These are phyloP conservation scores for Channa argus DNA, from an alignment of 2,113 vertebrate species.

Conservation along the genomic window DNA sequence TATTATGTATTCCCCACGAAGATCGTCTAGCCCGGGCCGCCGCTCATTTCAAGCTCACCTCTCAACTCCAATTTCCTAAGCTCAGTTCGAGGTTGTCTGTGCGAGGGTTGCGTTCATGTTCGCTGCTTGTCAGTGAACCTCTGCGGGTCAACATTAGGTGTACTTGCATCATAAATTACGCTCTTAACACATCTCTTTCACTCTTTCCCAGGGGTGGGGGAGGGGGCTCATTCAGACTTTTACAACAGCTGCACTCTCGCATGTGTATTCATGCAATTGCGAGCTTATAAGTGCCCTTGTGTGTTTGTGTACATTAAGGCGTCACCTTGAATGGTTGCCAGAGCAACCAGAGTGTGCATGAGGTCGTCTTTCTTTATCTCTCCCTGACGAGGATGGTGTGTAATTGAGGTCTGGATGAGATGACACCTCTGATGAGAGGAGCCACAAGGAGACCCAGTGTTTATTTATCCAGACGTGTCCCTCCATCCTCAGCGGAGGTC, in stretches of 20 bases:
- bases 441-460: conserved; percentile 36
- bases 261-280: conserved; percentile 9
- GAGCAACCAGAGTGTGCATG: conserved; percentile 6
- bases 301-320: not conserved
- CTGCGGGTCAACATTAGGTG: conserved; percentile 35
- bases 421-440: conserved; percentile 18
- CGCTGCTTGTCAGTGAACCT: conserved; percentile 14
- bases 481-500: conserved; percentile 3
- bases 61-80: conserved; percentile 45
- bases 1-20: conserved; percentile 62
- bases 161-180: conserved; percentile 51
- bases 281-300: conserved; percentile 1
- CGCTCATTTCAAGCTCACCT: conserved; percentile 38
- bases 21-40: conserved; percentile 55
- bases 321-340: conserved; percentile 13
- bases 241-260: not conserved
- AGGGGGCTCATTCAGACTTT: conserved; percentile 15
- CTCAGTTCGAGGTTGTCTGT: not conserved
- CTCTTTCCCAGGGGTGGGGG: conserved; percentile 33
- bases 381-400: not conserved
- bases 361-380: conserved; percentile 8
- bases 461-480: conserved; percentile 46
- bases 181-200: conserved; percentile 50
- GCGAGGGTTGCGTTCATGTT: conserved; percentile 1
- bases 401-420: conserved; percentile 29